Conservation (phyloP, 2,113 vertebrate genomes). For the Maccullochella peelii region DNA sequence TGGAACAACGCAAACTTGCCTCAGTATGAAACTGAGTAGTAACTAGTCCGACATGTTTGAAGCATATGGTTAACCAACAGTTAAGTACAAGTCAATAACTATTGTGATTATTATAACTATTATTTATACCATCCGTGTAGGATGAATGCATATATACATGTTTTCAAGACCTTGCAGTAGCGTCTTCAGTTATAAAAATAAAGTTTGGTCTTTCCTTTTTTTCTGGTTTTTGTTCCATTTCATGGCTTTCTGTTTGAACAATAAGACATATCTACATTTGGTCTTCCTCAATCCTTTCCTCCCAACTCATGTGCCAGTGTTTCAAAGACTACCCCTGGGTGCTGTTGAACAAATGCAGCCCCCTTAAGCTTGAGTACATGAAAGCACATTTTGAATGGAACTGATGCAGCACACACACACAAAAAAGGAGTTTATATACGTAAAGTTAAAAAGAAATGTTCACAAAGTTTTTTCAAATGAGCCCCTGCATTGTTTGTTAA, state of each 20-base stretch:
- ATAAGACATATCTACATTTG: conserved; percentile 76
- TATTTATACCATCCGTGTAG: conserved; percentile 55
- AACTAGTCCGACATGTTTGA: conserved; percentile 56
- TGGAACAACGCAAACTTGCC: conserved; percentile 38
- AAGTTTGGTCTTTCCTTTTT: conserved; percentile 72
- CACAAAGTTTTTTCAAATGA: conserved; percentile 19
- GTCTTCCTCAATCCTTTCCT: conserved; percentile 47
- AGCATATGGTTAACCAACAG: conserved; percentile 59
- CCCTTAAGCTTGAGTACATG: neutral
- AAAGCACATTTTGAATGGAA: conserved; percentile 35
- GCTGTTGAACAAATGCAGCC: conserved; percentile 6
- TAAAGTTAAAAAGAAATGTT: conserved; percentile 25
- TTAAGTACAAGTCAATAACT: conserved; percentile 62
- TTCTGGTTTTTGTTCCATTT: conserved; percentile 61
- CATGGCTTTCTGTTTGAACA: conserved; percentile 71
- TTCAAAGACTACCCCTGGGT: conserved; percentile 66
- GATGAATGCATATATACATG: conserved; percentile 63
- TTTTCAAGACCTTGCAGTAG: conserved; percentile 48
- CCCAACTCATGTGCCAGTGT: conserved; percentile 56
- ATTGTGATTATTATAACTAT: conserved; percentile 71
- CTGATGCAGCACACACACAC: conserved; percentile 31
- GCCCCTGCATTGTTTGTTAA: neutral
- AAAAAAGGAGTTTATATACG: neutral
- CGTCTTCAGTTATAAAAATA: conserved; percentile 75
- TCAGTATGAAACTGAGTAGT: conserved; percentile 43